Base-by-base conservation (phyloP, 2,888 invertebrate genomes). In the Drosophila fungiperda region DNA sequence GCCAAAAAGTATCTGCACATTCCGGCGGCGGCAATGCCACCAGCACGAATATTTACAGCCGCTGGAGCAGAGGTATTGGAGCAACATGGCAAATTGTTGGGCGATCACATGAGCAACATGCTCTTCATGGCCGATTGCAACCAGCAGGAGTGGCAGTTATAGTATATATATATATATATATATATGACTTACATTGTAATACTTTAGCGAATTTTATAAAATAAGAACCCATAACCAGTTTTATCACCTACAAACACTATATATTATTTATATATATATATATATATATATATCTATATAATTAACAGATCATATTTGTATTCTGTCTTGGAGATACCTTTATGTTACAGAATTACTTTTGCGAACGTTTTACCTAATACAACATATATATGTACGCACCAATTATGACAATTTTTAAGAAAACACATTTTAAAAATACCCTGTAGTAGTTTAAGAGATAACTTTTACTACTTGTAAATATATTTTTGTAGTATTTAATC, bases 1-100 rank as follows among this genome's bases (percentile, higher is more conserved):
- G 80, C 82, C 11, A 80, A 71, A 26, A 83, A 80, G 45, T 83
- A 76, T 50, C 63, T 82, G 32, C 82, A 82, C 38, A 82, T 82
- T 55, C 82, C 82, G 23, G 83, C 82, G 9, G 29, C 76, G n/a
- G 76, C 83, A 9, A 53, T 68, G 6, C 83, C 83, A 8, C 76
- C 82, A 0, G 62, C 73, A 12, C 70, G 79, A 40, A 20, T 71
- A 29, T 80, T 80, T 32, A 80, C 77, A 50, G 20, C 50, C 8
- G 68, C 35, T 8, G 69, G 72, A 0, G 55, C 50, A 2, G 60
- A 52, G 9, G 36, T 59, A 3, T 26, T 42, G 15, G 38, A 54
- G 8, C 64, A 71, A 7, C 55, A 71, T 29, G 23, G n/a, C 0
- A 72, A 80, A 66, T 26, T 76, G 5, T 8, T 57, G 3, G 75